These are phyloP conservation scores for Montipora efflorescens DNA, from an alignment of 64 coral and sea anemone genomes.

Conservation along the genomic window DNA sequence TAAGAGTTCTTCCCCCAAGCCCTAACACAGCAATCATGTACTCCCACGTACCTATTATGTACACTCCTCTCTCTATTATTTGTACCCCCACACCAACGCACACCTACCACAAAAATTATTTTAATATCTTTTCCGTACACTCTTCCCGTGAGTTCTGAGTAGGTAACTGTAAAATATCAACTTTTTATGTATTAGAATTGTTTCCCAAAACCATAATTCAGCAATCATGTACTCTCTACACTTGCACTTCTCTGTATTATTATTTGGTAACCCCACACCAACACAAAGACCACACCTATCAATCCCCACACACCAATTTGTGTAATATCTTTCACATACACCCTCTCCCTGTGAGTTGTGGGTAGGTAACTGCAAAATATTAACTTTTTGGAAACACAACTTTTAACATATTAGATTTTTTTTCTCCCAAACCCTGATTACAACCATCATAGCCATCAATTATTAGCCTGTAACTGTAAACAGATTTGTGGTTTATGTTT, in stretches of 20 bases:
- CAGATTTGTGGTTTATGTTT: neutral
- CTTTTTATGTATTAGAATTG: neutral
- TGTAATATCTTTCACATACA: constrained; percentile 11
- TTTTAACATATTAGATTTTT: neutral
- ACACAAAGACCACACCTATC: neutral
- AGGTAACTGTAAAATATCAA: neutral
- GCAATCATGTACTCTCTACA: neutral
- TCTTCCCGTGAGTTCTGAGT: neutral
- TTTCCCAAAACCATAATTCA: neutral
- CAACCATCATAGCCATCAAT: constrained; percentile 18
- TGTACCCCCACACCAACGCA: neutral
- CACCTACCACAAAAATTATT: neutral
- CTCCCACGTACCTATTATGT: neutral
- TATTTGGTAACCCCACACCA: neutral
- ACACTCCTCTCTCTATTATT: neutral
- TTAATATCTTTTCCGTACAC: neutral
- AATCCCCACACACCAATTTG: too few species aligned
- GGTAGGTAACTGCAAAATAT: constrained; percentile 16
- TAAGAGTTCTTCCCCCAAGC: neutral
- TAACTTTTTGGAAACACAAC: neutral
- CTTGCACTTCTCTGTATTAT: neutral
- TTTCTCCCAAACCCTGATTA: neutral
- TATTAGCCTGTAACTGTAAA: neutral
- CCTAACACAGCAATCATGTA: neutral
- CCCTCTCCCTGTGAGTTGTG: constrained; percentile 2